Conservation (phyloP, 2,888 invertebrate genomes). For the Ferdinandea cuprea region DNA sequence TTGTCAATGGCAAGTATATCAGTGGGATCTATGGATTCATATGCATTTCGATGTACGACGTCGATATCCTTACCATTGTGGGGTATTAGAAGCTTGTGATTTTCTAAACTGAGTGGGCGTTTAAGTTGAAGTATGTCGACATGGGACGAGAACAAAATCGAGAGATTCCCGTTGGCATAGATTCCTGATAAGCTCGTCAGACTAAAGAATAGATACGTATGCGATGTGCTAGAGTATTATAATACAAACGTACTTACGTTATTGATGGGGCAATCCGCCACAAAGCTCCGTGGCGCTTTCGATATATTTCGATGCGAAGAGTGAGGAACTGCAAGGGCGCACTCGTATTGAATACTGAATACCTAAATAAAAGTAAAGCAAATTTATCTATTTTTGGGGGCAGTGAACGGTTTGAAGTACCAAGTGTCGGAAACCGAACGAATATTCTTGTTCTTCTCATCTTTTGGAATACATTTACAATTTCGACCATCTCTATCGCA, state of each 20-base stretch:
- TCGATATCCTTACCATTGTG: conserved; percentile 43
- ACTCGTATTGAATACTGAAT: conserved; percentile 79
- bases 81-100: conserved; percentile 76
- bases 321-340: conserved; percentile 79
- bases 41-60: conserved; percentile 24
- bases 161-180: conserved; percentile 78
- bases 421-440: conserved; percentile 76
- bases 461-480: conserved; percentile 34
- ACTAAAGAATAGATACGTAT: conserved; percentile 62
- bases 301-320: conserved; percentile 78
- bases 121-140: conserved; percentile 77
- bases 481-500: conserved; percentile 40
- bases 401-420: conserved; percentile 62
- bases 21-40: conserved; percentile 61
- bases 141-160: conserved; percentile 79
- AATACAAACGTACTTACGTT: conserved; percentile 75
- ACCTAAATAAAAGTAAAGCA: conserved; percentile 76
- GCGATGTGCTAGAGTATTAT: neutral
- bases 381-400: conserved; percentile 70
- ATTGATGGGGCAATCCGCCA: conserved; percentile 79
- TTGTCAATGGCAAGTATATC: conserved; percentile 74
- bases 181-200: conserved; percentile 79
- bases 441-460: conserved; percentile 28
- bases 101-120: conserved; percentile 73
- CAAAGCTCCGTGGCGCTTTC: conserved; percentile 78